Percentiles rank a stretch among this genome's conserved stretches.
These are phyloP conservation scores for Notodromas monacha DNA, from an alignment of 2,888 invertebrate species.

Conservation along the genomic window DNA sequence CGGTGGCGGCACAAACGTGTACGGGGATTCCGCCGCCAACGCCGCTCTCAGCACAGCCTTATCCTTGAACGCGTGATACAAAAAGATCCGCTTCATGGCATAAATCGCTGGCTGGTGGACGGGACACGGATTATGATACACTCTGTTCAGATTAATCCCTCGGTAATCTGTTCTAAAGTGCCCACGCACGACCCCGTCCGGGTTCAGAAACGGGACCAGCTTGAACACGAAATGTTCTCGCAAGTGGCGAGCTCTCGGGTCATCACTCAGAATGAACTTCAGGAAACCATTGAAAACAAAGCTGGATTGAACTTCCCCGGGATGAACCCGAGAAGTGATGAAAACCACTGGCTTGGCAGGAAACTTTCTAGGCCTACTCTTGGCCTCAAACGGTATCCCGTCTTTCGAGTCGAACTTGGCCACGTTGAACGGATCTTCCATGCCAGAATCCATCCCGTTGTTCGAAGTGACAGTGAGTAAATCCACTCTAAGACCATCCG, in stretches of 20 bases:
- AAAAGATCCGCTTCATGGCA: conserved; percentile 35
- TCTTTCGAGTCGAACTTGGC: no score
- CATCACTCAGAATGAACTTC: conserved; percentile 36
- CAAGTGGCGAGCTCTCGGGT: conserved; percentile 34
- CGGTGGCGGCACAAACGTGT: no score
- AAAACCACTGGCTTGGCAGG: conserved; percentile 46
- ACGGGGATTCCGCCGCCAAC: no score
- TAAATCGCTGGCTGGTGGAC: conserved; percentile 46
- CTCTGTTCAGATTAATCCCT: conserved; percentile 56
- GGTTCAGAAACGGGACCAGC: conserved; percentile 60
- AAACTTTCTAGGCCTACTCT: conserved; percentile 36
- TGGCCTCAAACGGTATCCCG: no score
- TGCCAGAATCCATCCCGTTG: conserved; percentile 33
- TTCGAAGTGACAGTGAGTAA: conserved; percentile 47
- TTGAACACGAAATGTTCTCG: conserved; percentile 52
- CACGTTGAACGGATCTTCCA: conserved; percentile 34
- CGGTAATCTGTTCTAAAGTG: conserved; percentile 55
- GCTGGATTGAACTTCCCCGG: conserved; percentile 65
- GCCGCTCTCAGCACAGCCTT: no score
- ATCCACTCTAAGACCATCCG: conserved; percentile 43
- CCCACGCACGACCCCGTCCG: conserved; percentile 56
- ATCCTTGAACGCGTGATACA: no score
- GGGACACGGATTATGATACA: conserved; percentile 43
- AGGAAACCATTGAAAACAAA: conserved; percentile 64
- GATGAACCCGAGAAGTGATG: conserved; percentile 59